Percentiles rank a stretch among this genome's conserved stretches.
Evolutionary conservation across 2,113 vertebrate species (phyloP).

Genomic region (Equus przewalskii): DNA sequence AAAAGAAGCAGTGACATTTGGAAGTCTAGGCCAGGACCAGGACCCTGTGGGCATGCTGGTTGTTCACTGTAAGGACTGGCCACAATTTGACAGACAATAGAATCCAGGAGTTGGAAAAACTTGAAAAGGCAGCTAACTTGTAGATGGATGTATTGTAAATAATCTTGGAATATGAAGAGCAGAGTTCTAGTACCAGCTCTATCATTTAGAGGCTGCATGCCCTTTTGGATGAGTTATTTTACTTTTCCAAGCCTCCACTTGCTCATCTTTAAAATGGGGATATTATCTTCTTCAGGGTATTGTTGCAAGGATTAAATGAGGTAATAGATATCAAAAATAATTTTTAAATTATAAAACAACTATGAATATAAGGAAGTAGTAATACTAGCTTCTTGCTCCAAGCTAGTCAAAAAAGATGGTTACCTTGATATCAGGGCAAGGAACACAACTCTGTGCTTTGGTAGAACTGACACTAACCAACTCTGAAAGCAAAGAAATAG

Average conservation of each 20-base stretch:
- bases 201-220: not conserved
- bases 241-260: not conserved
- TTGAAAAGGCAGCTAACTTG: constrained; percentile 34
- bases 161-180: constrained; percentile 39
- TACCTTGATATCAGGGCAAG: not conserved
- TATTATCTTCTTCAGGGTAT: constrained; percentile 7
- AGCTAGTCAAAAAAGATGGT: constrained; percentile 4
- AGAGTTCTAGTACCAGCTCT: constrained; percentile 17
- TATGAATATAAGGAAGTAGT: not conserved
- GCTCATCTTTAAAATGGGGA: not conserved
- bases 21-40: constrained; percentile 37
- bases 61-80: constrained; percentile 37
- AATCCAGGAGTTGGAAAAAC: not conserved
- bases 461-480: not conserved
- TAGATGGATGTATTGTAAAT: not conserved
- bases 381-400: constrained; percentile 43
- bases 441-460: not conserved
- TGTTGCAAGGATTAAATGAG: constrained; percentile 44
- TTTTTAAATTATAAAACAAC: constrained; percentile 24
- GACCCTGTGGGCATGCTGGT: not conserved
- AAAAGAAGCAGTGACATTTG: constrained; percentile 43
- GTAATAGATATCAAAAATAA: constrained; percentile 2
- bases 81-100: not conserved
- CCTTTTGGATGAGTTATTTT: constrained; percentile 31
- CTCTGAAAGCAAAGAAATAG: constrained; percentile 27